phyloP scores from a whole-genome alignment of 2,888 invertebrate species.

The Argyra leucocephala region DNA sequence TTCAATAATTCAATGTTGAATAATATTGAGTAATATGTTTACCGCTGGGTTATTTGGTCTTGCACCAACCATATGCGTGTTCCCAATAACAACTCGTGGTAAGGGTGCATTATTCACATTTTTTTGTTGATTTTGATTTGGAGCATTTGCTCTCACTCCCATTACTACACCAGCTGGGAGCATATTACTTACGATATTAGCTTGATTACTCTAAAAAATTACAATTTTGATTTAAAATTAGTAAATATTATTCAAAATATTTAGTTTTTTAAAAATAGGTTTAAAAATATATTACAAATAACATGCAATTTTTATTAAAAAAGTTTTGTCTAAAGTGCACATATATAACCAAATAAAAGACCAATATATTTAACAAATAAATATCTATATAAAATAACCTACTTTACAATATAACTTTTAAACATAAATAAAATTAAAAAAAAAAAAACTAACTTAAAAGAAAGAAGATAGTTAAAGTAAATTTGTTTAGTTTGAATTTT shows the following conservation, averaged over 20 bases:
- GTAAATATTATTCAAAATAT: too few species aligned
- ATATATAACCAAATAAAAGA: too few species aligned
- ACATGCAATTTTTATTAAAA: conserved; percentile 4
- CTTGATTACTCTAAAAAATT: conserved; percentile 45
- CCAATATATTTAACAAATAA: too few species aligned
- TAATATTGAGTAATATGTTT: conserved; percentile 20
- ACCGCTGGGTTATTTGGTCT: conserved; percentile 69
- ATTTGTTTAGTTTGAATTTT: too few species aligned
- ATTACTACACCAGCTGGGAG: conserved; percentile 70
- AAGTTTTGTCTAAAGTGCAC: conserved; percentile 20
- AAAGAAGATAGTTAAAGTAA: too few species aligned
- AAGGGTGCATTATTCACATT: conserved; percentile 62
- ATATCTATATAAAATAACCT: too few species aligned
- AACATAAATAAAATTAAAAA: too few species aligned
- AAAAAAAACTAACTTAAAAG: too few species aligned
- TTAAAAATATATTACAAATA: neutral
- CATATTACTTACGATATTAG: conserved; percentile 53
- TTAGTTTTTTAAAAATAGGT: neutral
- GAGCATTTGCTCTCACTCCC: conserved; percentile 69
- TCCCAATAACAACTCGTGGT: conserved; percentile 73
- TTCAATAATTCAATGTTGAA: conserved; percentile 14
- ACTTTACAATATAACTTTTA: too few species aligned
- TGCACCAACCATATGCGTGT: conserved; percentile 70
- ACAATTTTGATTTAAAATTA: neutral
- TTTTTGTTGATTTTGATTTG: conserved; percentile 61